A percentile compares a stretch with the other conserved stretches of the same genome.
phyloP scores from a whole-genome alignment of 2,797 vertebrate species.

The Heterohyrax brucei region DNA sequence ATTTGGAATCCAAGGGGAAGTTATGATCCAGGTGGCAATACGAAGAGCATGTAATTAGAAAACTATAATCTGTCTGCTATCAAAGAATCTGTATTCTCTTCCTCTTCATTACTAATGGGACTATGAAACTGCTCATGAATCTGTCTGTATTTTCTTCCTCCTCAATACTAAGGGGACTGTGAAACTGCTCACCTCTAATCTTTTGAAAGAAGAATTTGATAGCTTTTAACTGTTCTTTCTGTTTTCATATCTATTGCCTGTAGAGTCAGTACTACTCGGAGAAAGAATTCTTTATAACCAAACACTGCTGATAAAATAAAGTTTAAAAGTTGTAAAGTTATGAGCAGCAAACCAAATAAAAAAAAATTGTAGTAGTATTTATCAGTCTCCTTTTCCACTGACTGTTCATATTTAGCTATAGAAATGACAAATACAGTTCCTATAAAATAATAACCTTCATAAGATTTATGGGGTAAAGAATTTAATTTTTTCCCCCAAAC shows the following conservation, averaged over 20 bases:
- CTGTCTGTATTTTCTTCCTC: background rate
- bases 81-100: background rate
- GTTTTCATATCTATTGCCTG: background rate
- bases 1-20: constrained; percentile 13
- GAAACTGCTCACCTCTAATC: background rate
- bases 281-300: constrained; percentile 15
- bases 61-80: constrained; percentile 29
- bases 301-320: background rate
- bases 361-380: constrained; percentile 49
- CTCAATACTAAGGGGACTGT: background rate
- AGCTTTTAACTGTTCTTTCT: constrained; percentile 20
- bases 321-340: constrained; percentile 23
- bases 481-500: too few relatives aligned
- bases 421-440: constrained; percentile 52
- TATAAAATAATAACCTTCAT: background rate
- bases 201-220: constrained; percentile 27
- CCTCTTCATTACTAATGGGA: constrained; percentile 1
- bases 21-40: background rate
- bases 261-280: background rate
- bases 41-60: constrained; percentile 23
- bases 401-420: constrained; percentile 24
- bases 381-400: constrained; percentile 21
- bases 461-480: background rate
- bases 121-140: background rate
- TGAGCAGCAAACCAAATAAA: too few relatives aligned